These are phyloP conservation scores for Microctenopoma lineatum DNA, from an alignment of 2,797 vertebrate genomes.

Conservation along the genomic window DNA sequence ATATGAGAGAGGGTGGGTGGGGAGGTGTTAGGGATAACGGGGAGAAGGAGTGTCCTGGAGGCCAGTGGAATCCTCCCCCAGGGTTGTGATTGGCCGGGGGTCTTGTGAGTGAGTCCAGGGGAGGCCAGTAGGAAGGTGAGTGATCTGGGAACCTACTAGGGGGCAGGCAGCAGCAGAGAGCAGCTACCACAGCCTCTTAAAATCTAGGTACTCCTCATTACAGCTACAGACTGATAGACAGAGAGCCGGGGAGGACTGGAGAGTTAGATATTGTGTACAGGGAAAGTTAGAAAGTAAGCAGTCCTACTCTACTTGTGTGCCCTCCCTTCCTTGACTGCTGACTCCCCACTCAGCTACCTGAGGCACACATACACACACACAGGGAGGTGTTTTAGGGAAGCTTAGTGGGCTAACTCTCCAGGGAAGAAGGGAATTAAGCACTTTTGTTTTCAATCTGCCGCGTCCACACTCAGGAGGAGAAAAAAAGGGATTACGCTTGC, in stretches of 20 bases:
- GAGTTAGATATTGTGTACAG: constrained; percentile 59
- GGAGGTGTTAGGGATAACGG: constrained; percentile 69
- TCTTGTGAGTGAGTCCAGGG: constrained; percentile 73
- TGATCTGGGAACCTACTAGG: constrained; percentile 74
- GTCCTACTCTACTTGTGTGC: constrained; percentile 51
- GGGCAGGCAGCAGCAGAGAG: constrained; percentile 78
- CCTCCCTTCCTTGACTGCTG: constrained; percentile 59
- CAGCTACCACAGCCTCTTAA: constrained; percentile 78
- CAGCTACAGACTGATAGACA: constrained; percentile 75
- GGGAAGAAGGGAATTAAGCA: constrained; percentile 74
- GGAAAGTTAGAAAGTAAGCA: constrained; percentile 66
- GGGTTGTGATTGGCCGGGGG: constrained; percentile 74
- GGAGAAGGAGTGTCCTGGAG: constrained; percentile 68
- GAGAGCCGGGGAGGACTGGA: constrained; percentile 60
- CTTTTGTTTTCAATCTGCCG: constrained; percentile 65
- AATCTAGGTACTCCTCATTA: constrained; percentile 79
- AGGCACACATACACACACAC: constrained; percentile 65
- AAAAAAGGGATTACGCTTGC: constrained; percentile 78
- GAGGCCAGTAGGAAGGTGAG: constrained; percentile 82
- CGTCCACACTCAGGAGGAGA: constrained; percentile 57
- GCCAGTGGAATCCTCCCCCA: constrained; percentile 67
- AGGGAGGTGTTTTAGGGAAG: constrained; percentile 65
- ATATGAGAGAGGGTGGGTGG: constrained; percentile 75
- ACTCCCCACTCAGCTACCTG: constrained; percentile 65
- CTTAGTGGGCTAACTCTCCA: constrained; percentile 65